These are phyloP conservation scores for Aporophyla lueneburgensis DNA, from an alignment of 2,888 invertebrate species.

Conservation along the genomic window DNA sequence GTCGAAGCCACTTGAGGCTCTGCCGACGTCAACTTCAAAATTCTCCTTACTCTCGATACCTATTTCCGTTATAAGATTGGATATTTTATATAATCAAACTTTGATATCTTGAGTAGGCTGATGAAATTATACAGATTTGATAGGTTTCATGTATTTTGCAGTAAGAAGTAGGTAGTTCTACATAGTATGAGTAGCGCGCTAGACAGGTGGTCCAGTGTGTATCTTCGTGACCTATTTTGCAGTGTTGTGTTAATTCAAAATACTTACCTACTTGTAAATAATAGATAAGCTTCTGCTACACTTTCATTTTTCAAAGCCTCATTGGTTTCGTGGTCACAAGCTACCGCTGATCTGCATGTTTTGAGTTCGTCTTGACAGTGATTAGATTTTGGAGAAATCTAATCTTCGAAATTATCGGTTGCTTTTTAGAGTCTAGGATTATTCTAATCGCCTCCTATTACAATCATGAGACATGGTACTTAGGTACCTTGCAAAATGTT, in stretches of 20 bases:
- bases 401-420: not conserved
- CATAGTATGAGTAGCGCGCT: not conserved
- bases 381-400: too few species aligned
- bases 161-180: not conserved
- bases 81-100: slow-evolving; percentile 55
- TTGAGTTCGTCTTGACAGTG: not conserved
- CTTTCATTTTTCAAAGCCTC: not conserved
- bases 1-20: slow-evolving; percentile 76
- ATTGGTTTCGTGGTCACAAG: not conserved
- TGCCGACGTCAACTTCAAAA: slow-evolving; percentile 77
- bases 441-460: too few species aligned
- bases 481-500: not conserved
- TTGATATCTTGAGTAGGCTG: slow-evolving; percentile 33
- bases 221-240: slow-evolving; percentile 31
- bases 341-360: not conserved
- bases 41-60: slow-evolving; percentile 73
- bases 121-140: slow-evolving; percentile 38
- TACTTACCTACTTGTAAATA: slow-evolving; percentile 1
- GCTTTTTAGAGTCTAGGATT: not conserved
- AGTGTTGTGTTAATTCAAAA: slow-evolving; percentile 19
- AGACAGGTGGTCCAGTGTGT: slow-evolving; percentile 1
- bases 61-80: slow-evolving; percentile 64
- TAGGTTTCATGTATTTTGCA: not conserved
- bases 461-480: not conserved
- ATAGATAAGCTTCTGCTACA: slow-evolving; percentile 1